phyloP scores from a whole-genome alignment of 2,113 vertebrate genomes.

The Dipodomys ordii region DNA sequence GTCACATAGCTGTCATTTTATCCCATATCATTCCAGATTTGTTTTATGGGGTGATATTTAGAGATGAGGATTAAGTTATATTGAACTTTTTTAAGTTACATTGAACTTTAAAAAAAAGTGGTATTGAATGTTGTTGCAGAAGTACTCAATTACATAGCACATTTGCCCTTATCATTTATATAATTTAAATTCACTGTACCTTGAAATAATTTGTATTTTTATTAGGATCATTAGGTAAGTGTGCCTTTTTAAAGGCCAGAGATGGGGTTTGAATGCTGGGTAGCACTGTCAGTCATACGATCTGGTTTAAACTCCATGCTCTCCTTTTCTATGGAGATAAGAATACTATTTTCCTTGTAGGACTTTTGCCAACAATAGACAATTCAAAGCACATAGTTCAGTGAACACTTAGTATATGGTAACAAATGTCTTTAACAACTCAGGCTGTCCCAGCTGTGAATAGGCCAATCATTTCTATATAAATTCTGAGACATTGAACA shows the following conservation, averaged over 20 bases:
- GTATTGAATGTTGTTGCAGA: neutral
- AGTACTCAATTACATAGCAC: neutral
- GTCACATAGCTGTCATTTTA: constrained; percentile 37
- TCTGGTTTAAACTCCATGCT: neutral
- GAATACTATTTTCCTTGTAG: neutral
- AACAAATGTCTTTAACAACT: neutral
- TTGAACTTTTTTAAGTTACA: neutral
- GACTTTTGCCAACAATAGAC: neutral
- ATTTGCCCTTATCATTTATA: neutral
- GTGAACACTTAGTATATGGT: neutral
- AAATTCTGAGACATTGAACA: neutral
- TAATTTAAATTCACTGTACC: neutral
- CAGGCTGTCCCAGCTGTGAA: neutral
- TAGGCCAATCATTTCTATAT: neutral
- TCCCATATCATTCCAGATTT: constrained; percentile 18
- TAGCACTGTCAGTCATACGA: neutral
- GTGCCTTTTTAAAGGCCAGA: neutral
- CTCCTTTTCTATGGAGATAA: constrained; percentile 28
- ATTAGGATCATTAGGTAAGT: neutral
- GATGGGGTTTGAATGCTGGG: neutral
- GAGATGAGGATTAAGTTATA: constrained; percentile 21
- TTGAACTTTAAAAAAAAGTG: neutral
- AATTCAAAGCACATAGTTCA: neutral
- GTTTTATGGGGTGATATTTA: constrained; percentile 45
- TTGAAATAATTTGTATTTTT: constrained; percentile 22